A percentile compares a stretch with the other conserved stretches of the same genome.
phyloP scores from a whole-genome alignment of 2,113 vertebrate genomes.

The Megaleporinus macrocephalus region DNA sequence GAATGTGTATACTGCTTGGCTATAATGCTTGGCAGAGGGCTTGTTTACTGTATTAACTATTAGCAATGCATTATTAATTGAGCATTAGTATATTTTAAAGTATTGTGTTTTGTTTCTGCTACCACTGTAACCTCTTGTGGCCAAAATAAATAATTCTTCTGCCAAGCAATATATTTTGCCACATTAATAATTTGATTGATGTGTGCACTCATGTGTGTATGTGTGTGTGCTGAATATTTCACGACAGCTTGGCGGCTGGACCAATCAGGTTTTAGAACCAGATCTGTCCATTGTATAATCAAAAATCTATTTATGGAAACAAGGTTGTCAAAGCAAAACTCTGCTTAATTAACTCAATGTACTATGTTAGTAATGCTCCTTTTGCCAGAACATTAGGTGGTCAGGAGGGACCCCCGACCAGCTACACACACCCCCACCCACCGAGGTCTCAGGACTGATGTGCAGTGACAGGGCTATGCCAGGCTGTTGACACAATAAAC shows the following conservation, averaged over 20 bases:
- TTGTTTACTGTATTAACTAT: no score
- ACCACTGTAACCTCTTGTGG: neutral
- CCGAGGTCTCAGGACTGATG: conserved; percentile 75
- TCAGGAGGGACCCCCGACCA: conserved; percentile 28
- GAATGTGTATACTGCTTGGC: no score
- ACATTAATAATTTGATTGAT: neutral
- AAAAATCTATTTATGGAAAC: neutral
- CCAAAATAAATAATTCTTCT: neutral
- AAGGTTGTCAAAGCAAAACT: neutral
- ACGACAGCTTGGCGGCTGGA: neutral
- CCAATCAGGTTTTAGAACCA: neutral
- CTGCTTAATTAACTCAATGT: neutral
- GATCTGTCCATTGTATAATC: neutral
- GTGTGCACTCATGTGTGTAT: neutral
- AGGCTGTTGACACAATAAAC: conserved; percentile 78
- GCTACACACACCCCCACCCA: neutral
- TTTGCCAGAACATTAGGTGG: conserved; percentile 32
- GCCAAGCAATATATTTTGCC: neutral
- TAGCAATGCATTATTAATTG: no score
- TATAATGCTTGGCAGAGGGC: no score
- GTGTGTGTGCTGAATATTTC: neutral
- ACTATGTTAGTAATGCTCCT: neutral
- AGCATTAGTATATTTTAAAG: no score
- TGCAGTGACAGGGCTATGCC: conserved; percentile 77
- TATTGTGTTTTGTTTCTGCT: no score